Evolutionary conservation across 2,113 vertebrate genomes (phyloP).

Genomic region (Lutjanus erythropterus): DNA sequence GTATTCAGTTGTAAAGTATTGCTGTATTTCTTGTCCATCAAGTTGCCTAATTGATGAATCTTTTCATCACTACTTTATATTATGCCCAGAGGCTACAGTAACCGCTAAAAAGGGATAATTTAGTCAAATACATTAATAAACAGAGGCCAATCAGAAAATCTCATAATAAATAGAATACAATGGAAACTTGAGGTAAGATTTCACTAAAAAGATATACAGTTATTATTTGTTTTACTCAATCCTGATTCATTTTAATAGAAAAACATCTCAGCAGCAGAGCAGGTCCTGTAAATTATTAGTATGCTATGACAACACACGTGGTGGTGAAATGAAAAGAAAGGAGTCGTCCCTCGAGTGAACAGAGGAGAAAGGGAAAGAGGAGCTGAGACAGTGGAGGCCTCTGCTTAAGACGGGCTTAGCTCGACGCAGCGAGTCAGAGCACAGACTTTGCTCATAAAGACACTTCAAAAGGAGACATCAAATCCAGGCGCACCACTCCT

Average conservation of each 20-base stretch:
- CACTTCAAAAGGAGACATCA: constrained; percentile 83
- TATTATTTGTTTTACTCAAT: neutral
- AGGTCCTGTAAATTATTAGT: constrained; percentile 65
- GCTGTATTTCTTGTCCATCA: neutral
- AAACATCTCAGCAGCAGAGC: constrained; percentile 23
- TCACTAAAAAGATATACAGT: neutral
- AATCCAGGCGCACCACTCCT: constrained; percentile 66
- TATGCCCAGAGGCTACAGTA: neutral
- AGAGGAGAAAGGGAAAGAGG: constrained; percentile 50
- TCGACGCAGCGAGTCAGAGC: constrained; percentile 71
- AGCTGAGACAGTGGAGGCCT: constrained; percentile 65
- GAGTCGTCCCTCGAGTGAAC: constrained; percentile 52
- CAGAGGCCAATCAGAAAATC: no score
- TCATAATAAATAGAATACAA: neutral
- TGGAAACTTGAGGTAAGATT: neutral
- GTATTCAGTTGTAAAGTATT: neutral
- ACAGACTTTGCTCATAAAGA: constrained; percentile 75
- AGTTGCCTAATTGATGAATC: no score
- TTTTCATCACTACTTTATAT: neutral
- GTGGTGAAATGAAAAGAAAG: constrained; percentile 52
- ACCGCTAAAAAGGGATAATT: neutral
- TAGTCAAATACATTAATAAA: neutral
- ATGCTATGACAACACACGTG: constrained; percentile 61
- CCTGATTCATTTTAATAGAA: constrained; percentile 8
- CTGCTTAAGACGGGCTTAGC: constrained; percentile 76